Conservation (phyloP, 1,140 invertebrate species). For the Chlorops oryzae region DNA sequence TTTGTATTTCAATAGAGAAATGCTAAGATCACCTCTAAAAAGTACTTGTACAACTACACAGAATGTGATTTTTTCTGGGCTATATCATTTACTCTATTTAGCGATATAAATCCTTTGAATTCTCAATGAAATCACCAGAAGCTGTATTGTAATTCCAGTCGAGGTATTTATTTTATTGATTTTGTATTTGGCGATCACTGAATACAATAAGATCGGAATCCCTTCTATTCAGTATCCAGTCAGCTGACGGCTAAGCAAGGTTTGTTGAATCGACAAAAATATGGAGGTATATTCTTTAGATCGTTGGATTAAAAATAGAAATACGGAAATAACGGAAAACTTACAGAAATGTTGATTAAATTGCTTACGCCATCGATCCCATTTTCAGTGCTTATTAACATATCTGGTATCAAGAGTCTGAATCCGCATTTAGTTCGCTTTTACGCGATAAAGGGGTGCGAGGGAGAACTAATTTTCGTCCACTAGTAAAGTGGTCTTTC, state of each 20-base stretch:
- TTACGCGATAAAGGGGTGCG: too few species aligned
- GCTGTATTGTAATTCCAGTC: slow-evolving; percentile 8
- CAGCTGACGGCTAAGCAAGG: slow-evolving; percentile 2
- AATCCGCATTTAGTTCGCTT: too few species aligned
- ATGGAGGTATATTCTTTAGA: not conserved
- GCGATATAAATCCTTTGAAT: too few species aligned
- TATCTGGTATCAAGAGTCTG: too few species aligned
- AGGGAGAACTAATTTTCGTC: not conserved
- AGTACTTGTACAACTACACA: not conserved
- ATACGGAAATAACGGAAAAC: not conserved
- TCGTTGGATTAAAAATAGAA: not conserved
- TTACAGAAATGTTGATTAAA: not conserved
- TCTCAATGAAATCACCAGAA: too few species aligned
- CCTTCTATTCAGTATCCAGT: not conserved
- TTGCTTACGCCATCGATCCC: not conserved
- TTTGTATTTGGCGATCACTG: not conserved
- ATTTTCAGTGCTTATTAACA: too few species aligned
- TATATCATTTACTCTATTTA: too few species aligned
- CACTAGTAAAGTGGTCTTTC: not conserved
- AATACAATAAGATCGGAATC: not conserved
- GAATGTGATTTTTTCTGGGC: too few species aligned
- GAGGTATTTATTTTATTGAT: not conserved
- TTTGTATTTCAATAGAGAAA: too few species aligned
- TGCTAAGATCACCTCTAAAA: not conserved
- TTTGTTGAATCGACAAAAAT: slow-evolving; percentile 4